These are phyloP conservation scores for Tachyglossus aculeatus DNA, from an alignment of 2,797 vertebrate species.

Conservation along the genomic window DNA sequence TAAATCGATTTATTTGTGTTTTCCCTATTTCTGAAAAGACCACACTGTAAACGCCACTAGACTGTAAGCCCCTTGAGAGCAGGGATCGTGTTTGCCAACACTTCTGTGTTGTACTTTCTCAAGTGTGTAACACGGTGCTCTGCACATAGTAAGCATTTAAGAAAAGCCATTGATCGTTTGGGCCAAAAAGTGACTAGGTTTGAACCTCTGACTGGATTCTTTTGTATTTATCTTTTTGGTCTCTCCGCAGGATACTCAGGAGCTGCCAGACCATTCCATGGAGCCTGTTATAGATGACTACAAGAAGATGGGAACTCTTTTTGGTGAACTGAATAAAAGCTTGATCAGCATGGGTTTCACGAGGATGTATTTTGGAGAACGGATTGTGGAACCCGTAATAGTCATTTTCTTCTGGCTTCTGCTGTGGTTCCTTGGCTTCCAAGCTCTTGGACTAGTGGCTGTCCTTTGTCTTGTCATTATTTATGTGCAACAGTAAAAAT, in stretches of 20 bases:
- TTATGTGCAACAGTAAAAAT: slow-evolving; percentile 88
- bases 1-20: no score
- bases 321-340: slow-evolving; percentile 94
- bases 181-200: not conserved
- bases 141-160: no score
- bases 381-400: slow-evolving; percentile 92
- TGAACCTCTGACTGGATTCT: slow-evolving; percentile 13
- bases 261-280: slow-evolving; percentile 53
- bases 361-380: slow-evolving; percentile 94
- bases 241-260: slow-evolving; percentile 51
- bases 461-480: slow-evolving; percentile 96
- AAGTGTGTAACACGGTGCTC: no score
- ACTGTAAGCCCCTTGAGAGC: no score
- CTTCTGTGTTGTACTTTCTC: no score
- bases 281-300: slow-evolving; percentile 85
- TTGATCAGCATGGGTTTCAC: slow-evolving; percentile 89
- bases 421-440: slow-evolving; percentile 95
- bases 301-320: slow-evolving; percentile 93
- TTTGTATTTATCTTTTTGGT: slow-evolving; percentile 1
- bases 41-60: no score
- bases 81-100: no score
- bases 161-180: no score
- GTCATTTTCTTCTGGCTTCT: slow-evolving; percentile 92
- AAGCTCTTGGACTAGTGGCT: slow-evolving; percentile 92
- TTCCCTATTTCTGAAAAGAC: no score